A percentile compares a stretch with the other conserved stretches of the same genome.
These are phyloP conservation scores for Drosophila cognata DNA, from an alignment of 2,888 invertebrate genomes.

Conservation along the genomic window DNA sequence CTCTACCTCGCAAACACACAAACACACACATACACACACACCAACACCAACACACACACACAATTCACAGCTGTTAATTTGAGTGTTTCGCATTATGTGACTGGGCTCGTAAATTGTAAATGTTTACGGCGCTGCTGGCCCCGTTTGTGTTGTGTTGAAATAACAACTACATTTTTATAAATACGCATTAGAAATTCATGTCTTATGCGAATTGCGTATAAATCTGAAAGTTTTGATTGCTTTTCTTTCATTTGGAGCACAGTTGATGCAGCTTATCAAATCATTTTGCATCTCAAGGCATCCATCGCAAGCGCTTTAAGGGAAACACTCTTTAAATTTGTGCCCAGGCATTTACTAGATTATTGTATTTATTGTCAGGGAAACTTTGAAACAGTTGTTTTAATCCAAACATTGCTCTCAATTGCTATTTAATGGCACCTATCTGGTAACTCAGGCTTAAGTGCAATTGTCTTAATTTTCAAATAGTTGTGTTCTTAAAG, in stretches of 20 bases:
- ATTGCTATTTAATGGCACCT: rapidly evolving
- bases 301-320: not conserved
- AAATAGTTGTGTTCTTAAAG: not conserved
- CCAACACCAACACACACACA: not conserved
- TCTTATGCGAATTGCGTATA: conserved; percentile 21
- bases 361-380: not conserved
- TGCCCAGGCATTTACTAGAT: not conserved
- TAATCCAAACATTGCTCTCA: not conserved
- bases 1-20: not conserved
- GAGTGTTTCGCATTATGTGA: conserved; percentile 48
- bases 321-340: not conserved
- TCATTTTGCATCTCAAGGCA: not conserved
- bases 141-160: conserved; percentile 7
- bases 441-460: not conserved
- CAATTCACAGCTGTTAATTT: conserved; percentile 62
- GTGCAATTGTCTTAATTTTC: not conserved
- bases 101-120: conserved; percentile 54
- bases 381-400: not conserved
- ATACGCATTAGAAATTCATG: conserved; percentile 36
- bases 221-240: conserved; percentile 34
- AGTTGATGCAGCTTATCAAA: conserved; percentile 3
- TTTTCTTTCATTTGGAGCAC: not conserved
- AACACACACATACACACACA: no score
- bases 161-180: conserved; percentile 45
- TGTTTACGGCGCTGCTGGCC: conserved; percentile 37